Evolutionary conservation across 2,797 vertebrate species (phyloP).

Genomic region (Sebastes variabilis): DNA sequence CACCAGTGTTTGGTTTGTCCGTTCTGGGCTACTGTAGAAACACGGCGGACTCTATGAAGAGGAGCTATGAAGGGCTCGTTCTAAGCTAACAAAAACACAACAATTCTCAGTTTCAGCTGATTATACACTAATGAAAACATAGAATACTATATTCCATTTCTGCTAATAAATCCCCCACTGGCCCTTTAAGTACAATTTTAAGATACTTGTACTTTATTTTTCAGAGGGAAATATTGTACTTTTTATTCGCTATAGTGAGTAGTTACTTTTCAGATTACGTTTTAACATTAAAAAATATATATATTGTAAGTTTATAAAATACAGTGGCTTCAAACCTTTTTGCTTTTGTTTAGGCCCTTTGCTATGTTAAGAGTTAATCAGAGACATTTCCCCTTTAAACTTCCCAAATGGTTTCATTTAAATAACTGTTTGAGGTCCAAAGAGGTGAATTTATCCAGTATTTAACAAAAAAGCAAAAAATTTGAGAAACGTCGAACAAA

Average conservation of each 20-base stretch:
- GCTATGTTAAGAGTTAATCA: background rate
- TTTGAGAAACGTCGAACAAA: background rate
- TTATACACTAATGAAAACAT: too few relatives aligned
- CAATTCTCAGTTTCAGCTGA: fast-evolving
- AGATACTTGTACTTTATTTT: background rate
- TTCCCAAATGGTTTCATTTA: background rate
- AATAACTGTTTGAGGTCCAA: background rate
- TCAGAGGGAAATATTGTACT: background rate
- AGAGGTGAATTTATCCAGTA: background rate
- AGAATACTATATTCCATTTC: too few relatives aligned
- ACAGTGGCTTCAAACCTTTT: background rate
- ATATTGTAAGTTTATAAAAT: background rate
- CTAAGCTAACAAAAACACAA: too few relatives aligned
- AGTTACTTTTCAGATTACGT: background rate
- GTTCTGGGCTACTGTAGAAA: too few relatives aligned
- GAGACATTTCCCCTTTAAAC: background rate
- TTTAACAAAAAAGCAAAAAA: background rate
- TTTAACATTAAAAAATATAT: background rate
- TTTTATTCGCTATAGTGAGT: background rate
- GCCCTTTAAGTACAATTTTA: background rate
- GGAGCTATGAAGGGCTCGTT: fast-evolving
- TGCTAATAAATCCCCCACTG: too few relatives aligned
- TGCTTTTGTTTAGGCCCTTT: background rate
- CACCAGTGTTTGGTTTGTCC: too few relatives aligned
- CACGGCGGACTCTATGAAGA: fast-evolving